phyloP scores from a whole-genome alignment of 2,797 vertebrate genomes.

The Eupleurogrammus muticus region DNA sequence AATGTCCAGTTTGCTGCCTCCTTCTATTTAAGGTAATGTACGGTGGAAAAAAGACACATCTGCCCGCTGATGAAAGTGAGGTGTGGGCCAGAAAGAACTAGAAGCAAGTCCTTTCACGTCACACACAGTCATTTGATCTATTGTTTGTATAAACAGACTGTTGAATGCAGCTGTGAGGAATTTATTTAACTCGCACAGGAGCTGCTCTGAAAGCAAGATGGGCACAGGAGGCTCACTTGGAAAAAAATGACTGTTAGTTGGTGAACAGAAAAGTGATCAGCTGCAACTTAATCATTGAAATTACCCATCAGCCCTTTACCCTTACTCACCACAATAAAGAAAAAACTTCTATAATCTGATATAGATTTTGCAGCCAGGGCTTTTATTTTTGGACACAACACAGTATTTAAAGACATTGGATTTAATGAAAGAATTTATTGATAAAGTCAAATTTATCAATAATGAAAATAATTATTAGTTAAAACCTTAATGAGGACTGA shows the following conservation, averaged over 20 bases:
- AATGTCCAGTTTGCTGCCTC: too few relatives aligned
- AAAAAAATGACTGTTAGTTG: not conserved
- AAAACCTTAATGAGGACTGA: not conserved
- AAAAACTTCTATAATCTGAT: not conserved
- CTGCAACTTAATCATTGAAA: not conserved
- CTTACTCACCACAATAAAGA: too few relatives aligned
- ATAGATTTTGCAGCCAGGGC: too few relatives aligned
- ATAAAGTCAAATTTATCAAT: not conserved
- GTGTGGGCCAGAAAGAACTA: not conserved
- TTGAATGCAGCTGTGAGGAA: not conserved
- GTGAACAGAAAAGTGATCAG: not conserved
- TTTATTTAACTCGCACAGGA: not conserved
- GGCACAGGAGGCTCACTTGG: not conserved
- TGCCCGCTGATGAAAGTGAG: not conserved
- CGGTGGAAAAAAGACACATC: not conserved
- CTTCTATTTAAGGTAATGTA: too few relatives aligned
- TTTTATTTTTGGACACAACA: too few relatives aligned
- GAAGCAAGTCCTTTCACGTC: not conserved
- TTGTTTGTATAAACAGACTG: conserved; percentile 6
- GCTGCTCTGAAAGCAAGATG: not conserved
- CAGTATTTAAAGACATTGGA: too few relatives aligned
- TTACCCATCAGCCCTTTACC: too few relatives aligned
- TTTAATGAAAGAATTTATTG: too few relatives aligned
- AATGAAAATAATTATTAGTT: not conserved
- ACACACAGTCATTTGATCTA: not conserved